Conservation (phyloP, 1,140 invertebrate genomes). For the Magallana gigas region DNA sequence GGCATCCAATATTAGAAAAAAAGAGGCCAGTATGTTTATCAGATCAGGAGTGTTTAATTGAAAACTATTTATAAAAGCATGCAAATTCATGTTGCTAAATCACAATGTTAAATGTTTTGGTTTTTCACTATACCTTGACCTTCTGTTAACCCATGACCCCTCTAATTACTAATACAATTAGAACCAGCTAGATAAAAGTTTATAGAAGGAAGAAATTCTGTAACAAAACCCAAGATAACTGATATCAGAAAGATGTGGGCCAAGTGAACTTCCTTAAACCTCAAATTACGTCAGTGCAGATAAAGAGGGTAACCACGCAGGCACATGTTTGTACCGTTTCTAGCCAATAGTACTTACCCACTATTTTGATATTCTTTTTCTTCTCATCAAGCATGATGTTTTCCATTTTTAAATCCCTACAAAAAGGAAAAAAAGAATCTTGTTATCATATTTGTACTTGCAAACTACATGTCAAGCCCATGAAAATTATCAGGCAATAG, state of each 20-base stretch:
- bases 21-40: background rate
- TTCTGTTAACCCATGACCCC: background rate
- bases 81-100: too few relatives aligned
- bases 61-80: background rate
- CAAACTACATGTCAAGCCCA: background rate
- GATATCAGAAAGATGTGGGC: constrained; percentile 13
- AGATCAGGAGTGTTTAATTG: background rate
- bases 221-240: constrained; percentile 2
- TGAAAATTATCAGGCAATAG: background rate
- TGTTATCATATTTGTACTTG: constrained; percentile 25
- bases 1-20: constrained; percentile 1
- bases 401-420: constrained; percentile 88
- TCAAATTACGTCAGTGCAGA: constrained; percentile 28
- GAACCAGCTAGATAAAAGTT: background rate
- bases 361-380: constrained; percentile 85
- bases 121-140: background rate
- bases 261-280: constrained; percentile 21
- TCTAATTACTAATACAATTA: background rate
- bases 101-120: too few relatives aligned
- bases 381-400: constrained; percentile 85
- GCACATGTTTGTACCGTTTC: background rate
- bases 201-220: constrained; percentile 5
- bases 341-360: constrained; percentile 80
- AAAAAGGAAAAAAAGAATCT: constrained; percentile 68
- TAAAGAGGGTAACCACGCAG: background rate